Percentiles rank a stretch among this genome's conserved stretches.
These are phyloP conservation scores for Heterodera carotae DNA, from an alignment of 1,140 invertebrate genomes.

Conservation along the genomic window DNA sequence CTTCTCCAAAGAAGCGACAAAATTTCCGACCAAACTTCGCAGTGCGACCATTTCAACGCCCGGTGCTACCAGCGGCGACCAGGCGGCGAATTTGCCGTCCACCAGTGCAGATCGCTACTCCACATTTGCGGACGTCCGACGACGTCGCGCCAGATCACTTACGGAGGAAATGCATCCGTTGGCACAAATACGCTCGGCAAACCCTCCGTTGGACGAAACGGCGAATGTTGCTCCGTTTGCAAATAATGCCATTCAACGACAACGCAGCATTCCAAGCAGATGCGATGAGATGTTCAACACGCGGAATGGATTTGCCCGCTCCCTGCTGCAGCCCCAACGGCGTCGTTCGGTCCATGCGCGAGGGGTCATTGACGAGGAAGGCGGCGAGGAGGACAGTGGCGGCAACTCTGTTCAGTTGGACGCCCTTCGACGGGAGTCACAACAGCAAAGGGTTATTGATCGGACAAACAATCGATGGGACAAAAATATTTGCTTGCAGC, in stretches of 20 bases:
- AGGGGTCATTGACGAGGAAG: background rate
- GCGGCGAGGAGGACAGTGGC: background rate
- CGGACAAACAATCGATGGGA: background rate
- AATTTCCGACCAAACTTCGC: background rate
- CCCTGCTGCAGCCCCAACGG: too few species aligned
- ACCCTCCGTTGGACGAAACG: conserved; percentile 18
- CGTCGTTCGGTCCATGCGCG: background rate
- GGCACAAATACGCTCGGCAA: conserved; percentile 13
- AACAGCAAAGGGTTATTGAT: background rate
- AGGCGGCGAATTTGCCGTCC: background rate
- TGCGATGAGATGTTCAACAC: background rate
- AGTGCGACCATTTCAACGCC: conserved; percentile 21
- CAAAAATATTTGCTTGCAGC: background rate
- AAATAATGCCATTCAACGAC: background rate
- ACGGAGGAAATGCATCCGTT: conserved; percentile 21
- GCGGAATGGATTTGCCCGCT: too few species aligned
- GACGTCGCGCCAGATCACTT: conserved; percentile 2
- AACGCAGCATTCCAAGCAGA: background rate
- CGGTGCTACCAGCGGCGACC: background rate
- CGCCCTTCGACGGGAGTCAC: background rate
- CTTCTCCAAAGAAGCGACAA: background rate
- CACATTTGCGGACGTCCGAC: background rate
- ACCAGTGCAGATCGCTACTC: background rate
- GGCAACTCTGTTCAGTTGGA: background rate
- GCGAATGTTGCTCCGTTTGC: background rate